Conservation (phyloP, 2,113 vertebrate genomes). For the Equus quagga region DNA sequence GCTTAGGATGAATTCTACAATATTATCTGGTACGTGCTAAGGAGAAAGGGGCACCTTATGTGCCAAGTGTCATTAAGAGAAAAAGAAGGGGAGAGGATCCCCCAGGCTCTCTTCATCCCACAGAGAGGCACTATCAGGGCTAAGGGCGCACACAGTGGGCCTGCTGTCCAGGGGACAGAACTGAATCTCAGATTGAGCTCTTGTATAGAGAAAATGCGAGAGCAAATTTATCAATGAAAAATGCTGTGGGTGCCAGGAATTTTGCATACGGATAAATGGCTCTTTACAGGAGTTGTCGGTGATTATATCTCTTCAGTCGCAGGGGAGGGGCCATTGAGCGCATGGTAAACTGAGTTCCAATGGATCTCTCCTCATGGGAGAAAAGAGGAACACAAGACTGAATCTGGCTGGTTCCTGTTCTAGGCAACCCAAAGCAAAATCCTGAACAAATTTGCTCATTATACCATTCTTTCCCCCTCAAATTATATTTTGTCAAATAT, state of each 20-base stretch:
- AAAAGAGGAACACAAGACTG: neutral
- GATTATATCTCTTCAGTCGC: neutral
- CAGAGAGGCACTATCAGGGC: neutral
- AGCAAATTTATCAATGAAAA: neutral
- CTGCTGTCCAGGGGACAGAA: neutral
- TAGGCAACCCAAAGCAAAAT: neutral
- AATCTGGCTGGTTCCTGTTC: neutral
- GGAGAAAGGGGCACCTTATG: neutral
- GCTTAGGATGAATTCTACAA: neutral
- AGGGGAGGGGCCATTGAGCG: no score
- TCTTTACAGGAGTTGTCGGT: neutral
- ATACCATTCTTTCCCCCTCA: neutral
- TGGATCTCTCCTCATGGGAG: neutral
- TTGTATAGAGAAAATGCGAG: neutral
- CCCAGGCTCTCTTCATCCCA: no score
- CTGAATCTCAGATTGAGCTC: neutral
- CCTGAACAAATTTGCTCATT: neutral
- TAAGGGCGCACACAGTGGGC: no score
- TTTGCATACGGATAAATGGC: neutral
- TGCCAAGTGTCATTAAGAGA: neutral
- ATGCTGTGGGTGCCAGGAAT: neutral
- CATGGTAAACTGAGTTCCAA: neutral
- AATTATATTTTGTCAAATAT: neutral
- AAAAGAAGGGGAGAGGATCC: neutral
- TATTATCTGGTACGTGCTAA: neutral